phyloP scores from a whole-genome alignment of 2,797 vertebrate species.

The Thaleichthys pacificus region DNA sequence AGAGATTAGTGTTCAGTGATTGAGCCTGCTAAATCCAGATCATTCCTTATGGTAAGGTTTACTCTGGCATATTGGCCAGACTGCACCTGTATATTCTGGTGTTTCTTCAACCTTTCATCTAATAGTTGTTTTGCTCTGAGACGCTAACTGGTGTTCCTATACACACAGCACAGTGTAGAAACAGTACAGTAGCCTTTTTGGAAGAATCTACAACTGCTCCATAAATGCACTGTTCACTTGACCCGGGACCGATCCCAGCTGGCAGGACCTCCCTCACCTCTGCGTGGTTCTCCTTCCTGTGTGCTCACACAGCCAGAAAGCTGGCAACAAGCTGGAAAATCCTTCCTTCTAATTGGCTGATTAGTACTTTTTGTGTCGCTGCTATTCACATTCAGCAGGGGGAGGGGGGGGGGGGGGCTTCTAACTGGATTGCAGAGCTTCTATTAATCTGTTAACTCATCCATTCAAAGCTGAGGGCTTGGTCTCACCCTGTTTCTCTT shows the following conservation, averaged over 20 bases:
- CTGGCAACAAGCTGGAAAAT: conserved; percentile 35
- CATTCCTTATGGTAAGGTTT: background rate
- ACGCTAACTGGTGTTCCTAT: background rate
- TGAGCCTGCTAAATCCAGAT: background rate
- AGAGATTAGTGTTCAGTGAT: too few species aligned
- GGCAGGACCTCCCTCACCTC: conserved; percentile 15
- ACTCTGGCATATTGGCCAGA: background rate
- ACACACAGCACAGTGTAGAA: background rate
- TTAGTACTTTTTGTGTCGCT: conserved; percentile 23
- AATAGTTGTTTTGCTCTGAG: too few species aligned
- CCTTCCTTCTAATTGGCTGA: conserved; percentile 37
- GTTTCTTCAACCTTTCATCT: too few species aligned
- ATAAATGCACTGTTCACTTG: conserved; percentile 26
- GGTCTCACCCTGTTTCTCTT: conserved; percentile 33
- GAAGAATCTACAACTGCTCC: conserved; percentile 14
- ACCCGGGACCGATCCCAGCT: background rate
- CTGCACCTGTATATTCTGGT: background rate
- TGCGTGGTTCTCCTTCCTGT: conserved; percentile 19
- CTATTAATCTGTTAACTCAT: conserved; percentile 47
- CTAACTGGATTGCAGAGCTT: conserved; percentile 20
- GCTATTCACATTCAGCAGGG: conserved; percentile 11
- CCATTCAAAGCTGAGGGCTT: conserved; percentile 42
- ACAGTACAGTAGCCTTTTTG: background rate
- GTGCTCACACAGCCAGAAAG: conserved; percentile 14
- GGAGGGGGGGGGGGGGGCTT: background rate